Evolutionary conservation across 2,888 invertebrate genomes (phyloP), one percentile per base, ranked within the genome.

Genomic region (Shargacucullia verbasci): DNA sequence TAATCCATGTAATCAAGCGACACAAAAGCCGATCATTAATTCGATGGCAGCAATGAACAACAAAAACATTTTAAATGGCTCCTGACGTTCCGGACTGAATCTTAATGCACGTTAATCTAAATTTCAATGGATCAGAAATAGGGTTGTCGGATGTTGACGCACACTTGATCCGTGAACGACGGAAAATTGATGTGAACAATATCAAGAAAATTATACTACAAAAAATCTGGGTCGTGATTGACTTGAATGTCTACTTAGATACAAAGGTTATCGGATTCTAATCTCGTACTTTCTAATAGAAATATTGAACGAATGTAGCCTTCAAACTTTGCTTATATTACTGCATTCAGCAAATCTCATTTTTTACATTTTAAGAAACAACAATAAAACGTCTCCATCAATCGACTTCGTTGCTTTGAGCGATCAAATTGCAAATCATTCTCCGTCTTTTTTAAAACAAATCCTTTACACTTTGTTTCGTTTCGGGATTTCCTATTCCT

Each of bases 11-110:
- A 75, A 83, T 82, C 75, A 76, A 73, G 64, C 65, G 59, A 60
- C 67, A 80, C 72, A 81, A 80, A 80, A 67, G 76, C 58, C 67
- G 49, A 59, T 68, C 82, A 81, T 82, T 79, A 83, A 80, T 79
- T 78, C 73, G 60, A 73, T 70, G 56, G 68, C 59, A 58, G 74
- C 67, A 69, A 77, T 72, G 78, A 81, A 83, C 83, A 83, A 80
- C 82, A 85, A 82, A 87, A 87, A 83, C 85, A 84, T 85, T 86
- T 86, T 79, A 82, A 81, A 80, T 68, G 73, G 72, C 73, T 73
- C 20, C 4, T 2, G 20, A 38, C 64, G 69, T 64, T 71, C 62
- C 65, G 58, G 57, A 59, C 73, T 69, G 81, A 85, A 86, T 86
- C 77, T 82, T 81, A 85, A 86, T 84, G 78, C 69, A 61, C 57